Evolutionary conservation across 1,140 invertebrate genomes (phyloP).

Genomic region (Lamellibrachia luymesi): DNA sequence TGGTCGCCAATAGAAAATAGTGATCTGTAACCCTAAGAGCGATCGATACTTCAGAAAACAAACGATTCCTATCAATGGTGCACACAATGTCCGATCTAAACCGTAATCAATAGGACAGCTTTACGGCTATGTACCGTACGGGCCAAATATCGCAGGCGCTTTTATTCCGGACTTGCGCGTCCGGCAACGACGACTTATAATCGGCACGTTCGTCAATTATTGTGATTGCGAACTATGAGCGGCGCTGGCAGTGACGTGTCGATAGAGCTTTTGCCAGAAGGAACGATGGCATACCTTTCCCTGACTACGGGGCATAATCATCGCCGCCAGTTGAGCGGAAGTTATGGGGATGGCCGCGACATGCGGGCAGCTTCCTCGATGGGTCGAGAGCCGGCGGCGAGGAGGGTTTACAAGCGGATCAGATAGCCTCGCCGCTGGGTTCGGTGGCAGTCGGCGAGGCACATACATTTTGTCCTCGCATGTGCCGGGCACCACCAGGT

Average conservation of each 20-base stretch:
- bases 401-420: not conserved
- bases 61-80: not conserved
- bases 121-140: not conserved
- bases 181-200: not conserved
- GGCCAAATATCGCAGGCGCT: not conserved
- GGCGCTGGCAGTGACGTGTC: not conserved
- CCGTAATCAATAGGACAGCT: not conserved
- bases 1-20: not conserved
- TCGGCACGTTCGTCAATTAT: not conserved
- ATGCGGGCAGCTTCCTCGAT: not conserved
- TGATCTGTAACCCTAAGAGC: not conserved
- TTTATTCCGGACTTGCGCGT: not conserved
- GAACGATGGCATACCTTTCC: not conserved
- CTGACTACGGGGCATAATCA: not conserved
- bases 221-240: not conserved
- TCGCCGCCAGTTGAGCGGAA: not conserved
- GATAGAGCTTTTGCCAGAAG: not conserved
- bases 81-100: not conserved
- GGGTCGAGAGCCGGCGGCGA: not conserved
- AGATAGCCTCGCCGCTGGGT: not conserved
- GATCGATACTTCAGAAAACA: not conserved
- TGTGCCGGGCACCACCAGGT: not conserved
- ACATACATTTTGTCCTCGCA: not conserved
- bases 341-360: not conserved
- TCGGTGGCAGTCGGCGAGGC: not conserved